Base-by-base conservation (phyloP, 2,888 invertebrate species). In the Lycocerus yunnanus region DNA sequence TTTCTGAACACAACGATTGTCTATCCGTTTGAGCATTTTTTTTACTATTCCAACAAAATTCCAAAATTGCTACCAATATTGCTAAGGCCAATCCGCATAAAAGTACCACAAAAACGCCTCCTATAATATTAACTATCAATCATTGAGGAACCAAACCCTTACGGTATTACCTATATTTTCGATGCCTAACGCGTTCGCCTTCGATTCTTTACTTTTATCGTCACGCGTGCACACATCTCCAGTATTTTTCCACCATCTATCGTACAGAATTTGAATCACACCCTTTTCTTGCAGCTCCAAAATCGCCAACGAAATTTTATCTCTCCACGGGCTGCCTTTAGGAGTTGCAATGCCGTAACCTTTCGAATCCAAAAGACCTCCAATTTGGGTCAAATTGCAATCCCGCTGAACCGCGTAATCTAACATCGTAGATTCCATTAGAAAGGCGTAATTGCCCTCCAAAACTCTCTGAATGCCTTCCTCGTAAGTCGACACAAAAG, bases 221-320 rank as follows among this genome's bases (percentile, higher is more conserved):
- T 97, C 95, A 69, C 96, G 89, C 81, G 94, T 95, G 85, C 97
- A 97, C 0, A 95, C 95, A 82, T 96, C 95, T 0, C 97, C 97
- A 0, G 96, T 96, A 84, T 97, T 96, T 88, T 97, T 97, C 98
- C 98, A 99, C 98, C 98, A 99, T 86, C 97, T 98, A 85, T 97
- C 97, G 86, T 98, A 97, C 72, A 98, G 88, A 80, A 96, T 95
- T 88, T 97, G 96, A 79, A 97, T 95, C 65, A 94, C 94, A 0
- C 98, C 98, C 83, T 96, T 96, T 86, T 99, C 98, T 82, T 98
- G 97, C 2, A 99, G 91, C 84, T 98, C 97, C 21, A 99, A 89
- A 82, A 98, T 97, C 1, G 97, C 97, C 63, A 98, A 88, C 0
- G 98, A 98, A 80, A 99, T 96, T 86, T 95, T 94, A 88, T 99